Evolutionary conservation across 2,888 invertebrate genomes (phyloP).

Genomic region (Drosophila birchii): DNA sequence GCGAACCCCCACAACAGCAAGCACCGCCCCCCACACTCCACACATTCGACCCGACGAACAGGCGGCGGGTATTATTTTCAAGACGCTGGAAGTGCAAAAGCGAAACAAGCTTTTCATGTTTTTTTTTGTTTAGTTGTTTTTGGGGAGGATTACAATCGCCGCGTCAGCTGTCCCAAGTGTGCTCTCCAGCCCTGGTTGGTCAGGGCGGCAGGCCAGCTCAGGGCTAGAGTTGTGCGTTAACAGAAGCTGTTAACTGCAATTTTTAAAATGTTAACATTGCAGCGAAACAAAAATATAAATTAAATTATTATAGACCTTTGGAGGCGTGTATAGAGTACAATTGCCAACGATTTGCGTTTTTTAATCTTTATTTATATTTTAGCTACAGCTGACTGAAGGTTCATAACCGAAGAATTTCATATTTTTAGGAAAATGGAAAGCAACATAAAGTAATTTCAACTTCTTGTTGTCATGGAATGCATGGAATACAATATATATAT

Average conservation of each 20-base stretch:
- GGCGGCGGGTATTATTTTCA: constrained; percentile 48
- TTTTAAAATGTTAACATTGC: background rate
- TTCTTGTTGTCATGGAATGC: background rate
- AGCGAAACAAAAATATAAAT: background rate
- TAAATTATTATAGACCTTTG: background rate
- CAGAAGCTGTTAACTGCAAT: background rate
- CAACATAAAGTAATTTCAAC: background rate
- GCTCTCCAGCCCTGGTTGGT: constrained; percentile 10
- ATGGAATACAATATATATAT: constrained; percentile 15
- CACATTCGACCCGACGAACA: constrained; percentile 19
- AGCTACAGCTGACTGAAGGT: background rate
- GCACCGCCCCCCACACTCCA: constrained; percentile 16
- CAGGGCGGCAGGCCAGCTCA: constrained; percentile 17
- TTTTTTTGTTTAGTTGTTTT: constrained; percentile 10
- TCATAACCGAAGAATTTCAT: background rate
- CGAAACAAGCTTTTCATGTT: constrained; percentile 39
- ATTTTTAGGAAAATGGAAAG: background rate
- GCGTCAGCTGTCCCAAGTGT: constrained; percentile 18
- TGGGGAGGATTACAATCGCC: constrained; percentile 19
- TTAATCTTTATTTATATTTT: constrained; percentile 6
- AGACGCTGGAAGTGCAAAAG: constrained; percentile 67
- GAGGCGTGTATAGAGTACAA: background rate
- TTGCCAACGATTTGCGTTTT: background rate
- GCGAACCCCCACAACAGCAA: constrained; percentile 21
- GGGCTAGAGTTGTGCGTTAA: constrained; percentile 14